Evolutionary conservation across 2,113 vertebrate genomes (phyloP).

Genomic region (Sinocyclocheilus grahami): DNA sequence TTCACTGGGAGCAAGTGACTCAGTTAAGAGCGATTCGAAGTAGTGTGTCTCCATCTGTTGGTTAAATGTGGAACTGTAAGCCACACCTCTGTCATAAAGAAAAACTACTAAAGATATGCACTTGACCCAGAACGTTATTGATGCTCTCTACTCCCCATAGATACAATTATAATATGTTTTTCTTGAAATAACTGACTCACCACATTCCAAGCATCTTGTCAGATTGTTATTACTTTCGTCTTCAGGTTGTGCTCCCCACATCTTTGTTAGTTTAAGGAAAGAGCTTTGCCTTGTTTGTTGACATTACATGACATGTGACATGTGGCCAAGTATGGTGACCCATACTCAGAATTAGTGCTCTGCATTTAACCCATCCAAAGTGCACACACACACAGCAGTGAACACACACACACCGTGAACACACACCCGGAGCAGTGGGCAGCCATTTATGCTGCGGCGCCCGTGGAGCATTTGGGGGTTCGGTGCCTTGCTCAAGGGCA

Average conservation of each 20-base stretch:
- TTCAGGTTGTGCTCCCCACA: background rate
- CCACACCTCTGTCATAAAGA: background rate
- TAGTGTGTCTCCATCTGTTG: slow-evolving; percentile 72
- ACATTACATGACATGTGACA: background rate
- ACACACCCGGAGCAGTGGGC: no score
- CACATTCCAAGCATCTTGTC: background rate
- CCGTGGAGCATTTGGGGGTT: no score
- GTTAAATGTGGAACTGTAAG: slow-evolving; percentile 58
- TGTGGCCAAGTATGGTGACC: no score
- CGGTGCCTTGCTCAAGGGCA: no score
- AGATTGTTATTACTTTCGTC: background rate
- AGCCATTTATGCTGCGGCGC: no score
- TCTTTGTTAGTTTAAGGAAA: no score
- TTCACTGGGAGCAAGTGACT: background rate
- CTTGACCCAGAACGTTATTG: background rate
- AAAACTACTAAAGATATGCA: background rate
- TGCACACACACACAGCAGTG: no score
- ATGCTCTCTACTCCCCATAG: background rate
- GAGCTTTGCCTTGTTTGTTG: no score
- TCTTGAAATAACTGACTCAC: background rate
- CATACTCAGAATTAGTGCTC: no score
- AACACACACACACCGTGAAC: no score
- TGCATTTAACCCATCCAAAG: no score
- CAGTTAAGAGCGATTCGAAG: slow-evolving; percentile 44
- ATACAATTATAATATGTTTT: background rate